Base-by-base conservation (phyloP, 2,888 invertebrate genomes). In the Aspidapion aeneum region DNA sequence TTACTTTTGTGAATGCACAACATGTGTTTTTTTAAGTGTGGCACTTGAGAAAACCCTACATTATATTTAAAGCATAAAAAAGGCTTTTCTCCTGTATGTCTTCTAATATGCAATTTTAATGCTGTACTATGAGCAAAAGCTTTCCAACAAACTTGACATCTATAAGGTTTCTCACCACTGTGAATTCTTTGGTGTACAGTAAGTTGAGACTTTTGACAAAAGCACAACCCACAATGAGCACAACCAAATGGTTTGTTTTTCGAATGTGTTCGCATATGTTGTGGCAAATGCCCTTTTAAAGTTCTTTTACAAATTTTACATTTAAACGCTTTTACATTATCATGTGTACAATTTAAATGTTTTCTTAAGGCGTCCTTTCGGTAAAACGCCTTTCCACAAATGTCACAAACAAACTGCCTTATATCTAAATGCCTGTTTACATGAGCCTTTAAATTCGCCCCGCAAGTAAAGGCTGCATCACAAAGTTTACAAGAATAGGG, bases 11-110 rank as follows among this genome's bases (percentile, higher is more conserved):
- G 94, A 61, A 94, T 91, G 72, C 90, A 90, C 66, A 87, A 84
- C 92, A 94, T 92, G 77, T 94, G 94, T 66, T 93, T 91, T 79
- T 94, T 94, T 79, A 94, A 86, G 74, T 94, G 94, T 0, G 94
- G 92, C 62, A 94, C 78, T 75, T 94, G 94, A 0, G 91, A 89
- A 77, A 93, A 93, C 1, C 88, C 86, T 49, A 87, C 84, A 49
- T 87, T 87, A 73, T 92, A 92, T 71, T 89, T 80, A 16, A 86
- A 81, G 74, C 90, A 90, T 56, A 82, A 84, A 76, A 93, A 93
- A 0, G 94, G 94, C 72, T 92, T 90, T 76, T 94, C 94, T 0
- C 94, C 94, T 0, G 93, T 93, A 74, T 93, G 93, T 16, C 90
- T 84, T 54, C 93, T 83, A 9, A 90, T 90, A 77, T 94, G 94